Conservation (phyloP, 2,888 invertebrate genomes). For the Odontocerum albicorne region DNA sequence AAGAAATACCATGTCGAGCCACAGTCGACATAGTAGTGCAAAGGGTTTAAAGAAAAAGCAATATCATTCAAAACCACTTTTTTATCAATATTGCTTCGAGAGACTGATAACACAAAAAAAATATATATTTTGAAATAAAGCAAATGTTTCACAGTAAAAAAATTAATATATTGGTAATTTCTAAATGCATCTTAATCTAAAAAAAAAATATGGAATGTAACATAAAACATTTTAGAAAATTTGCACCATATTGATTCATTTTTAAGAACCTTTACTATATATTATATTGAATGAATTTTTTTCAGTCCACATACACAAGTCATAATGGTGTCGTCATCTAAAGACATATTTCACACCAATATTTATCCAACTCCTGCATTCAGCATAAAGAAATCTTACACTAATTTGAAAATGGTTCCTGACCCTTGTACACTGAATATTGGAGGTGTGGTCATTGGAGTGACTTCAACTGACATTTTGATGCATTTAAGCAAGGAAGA, state of each 20-base stretch:
- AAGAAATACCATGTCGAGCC: too few species aligned
- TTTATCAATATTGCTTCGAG: too few species aligned
- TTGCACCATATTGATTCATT: neutral
- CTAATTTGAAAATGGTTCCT: conserved; percentile 69
- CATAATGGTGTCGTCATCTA: conserved; percentile 72
- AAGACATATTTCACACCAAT: conserved; percentile 76
- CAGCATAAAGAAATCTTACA: conserved; percentile 54
- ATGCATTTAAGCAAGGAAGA: conserved; percentile 83
- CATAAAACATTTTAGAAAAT: neutral
- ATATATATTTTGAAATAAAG: too few species aligned
- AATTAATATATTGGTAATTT: too few species aligned
- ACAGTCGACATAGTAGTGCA: too few species aligned
- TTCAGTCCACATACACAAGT: conserved; percentile 67
- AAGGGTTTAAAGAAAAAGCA: too few species aligned
- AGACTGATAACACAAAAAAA: too few species aligned
- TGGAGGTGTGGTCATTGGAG: conserved; percentile 73
- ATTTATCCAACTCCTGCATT: conserved; percentile 86
- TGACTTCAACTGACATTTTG: conserved; percentile 81
- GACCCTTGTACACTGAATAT: conserved; percentile 82
- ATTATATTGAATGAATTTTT: conserved; percentile 36
- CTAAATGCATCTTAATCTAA: too few species aligned
- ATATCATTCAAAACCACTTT: too few species aligned
- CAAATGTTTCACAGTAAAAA: too few species aligned
- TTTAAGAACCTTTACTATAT: neutral
- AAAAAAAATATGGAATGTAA: too few species aligned